Base-by-base conservation (phyloP, 2,797 vertebrate species). In the Cirrhinus molitorella region DNA sequence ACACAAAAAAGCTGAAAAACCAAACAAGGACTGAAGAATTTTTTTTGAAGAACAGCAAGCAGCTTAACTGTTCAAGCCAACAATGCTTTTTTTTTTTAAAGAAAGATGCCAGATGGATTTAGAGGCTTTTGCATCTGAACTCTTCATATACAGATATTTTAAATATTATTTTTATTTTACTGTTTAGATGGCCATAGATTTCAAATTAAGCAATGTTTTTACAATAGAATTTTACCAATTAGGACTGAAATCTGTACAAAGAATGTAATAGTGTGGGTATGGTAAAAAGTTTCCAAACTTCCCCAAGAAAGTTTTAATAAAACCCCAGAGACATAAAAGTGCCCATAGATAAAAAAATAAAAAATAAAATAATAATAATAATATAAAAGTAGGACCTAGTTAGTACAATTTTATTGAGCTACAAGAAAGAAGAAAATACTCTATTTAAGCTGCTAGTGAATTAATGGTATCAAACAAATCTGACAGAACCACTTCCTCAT, bases 401-500 rank as follows among this genome's bases (percentile, higher is more conserved):
- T 61, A 61, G 25, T 16, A 61, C 59, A 61, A 28, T 28, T 28
- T 28, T 28, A 61, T 28, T 61, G 57, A 28, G 57, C 57, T 61
- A 28, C 23, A 0, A 8, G 28, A 63, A 63, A 17, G 25, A 0
- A 65, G 16, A 65, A 17, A 10, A 7, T 17, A 47, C 47, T 70
- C 67, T 47, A 19, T 13, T 31, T 65, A 47, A 25, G n/a, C 67
- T 71, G 47, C 47, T 72, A 21, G 17, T 13, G 21, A 73, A 51
- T n/a, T 12, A 53, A 34, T 1, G 17, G 0, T 12, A n/a, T 71
- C 7, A 21, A 59, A 45, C 11, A 45, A 63, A 70, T 49, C 45
- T 79, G 79, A 51, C 51, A 55, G 55, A 43, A 63, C 16, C 53
- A 63, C 31, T 67, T 81, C 74, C 74, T 81, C n/a, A 31, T 65